A percentile compares a stretch with the other conserved stretches of the same genome.
phyloP scores from a whole-genome alignment of 2,113 vertebrate genomes.

The Sebastes fasciatus region DNA sequence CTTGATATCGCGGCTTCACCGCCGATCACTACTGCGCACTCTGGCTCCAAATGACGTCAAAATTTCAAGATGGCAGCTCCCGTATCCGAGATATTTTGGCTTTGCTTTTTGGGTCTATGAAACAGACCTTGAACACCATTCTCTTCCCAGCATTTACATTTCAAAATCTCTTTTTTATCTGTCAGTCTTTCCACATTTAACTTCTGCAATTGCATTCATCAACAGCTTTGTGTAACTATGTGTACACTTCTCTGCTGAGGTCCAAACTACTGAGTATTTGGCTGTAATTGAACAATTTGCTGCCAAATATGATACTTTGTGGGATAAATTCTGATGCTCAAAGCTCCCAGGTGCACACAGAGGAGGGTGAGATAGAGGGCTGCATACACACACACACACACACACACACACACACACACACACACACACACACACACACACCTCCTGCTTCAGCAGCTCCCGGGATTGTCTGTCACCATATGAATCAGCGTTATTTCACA shows the following conservation, averaged over 20 bases:
- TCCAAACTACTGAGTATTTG: constrained; percentile 43
- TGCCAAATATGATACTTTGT: constrained; percentile 58
- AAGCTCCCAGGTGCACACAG: constrained; percentile 51
- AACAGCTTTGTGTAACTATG: constrained; percentile 1
- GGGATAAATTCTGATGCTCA: constrained; percentile 45
- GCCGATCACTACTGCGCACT: no score
- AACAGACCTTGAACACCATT: background rate
- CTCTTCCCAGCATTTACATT: background rate
- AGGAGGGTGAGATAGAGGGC: constrained; percentile 10
- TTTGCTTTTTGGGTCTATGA: no score
- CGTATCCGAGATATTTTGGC: background rate
- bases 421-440: constrained; percentile 21
- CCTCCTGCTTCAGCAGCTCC: constrained; percentile 26
- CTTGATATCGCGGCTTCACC: no score
- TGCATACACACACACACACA: constrained; percentile 14
- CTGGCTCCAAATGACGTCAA: no score
- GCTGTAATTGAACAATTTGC: constrained; percentile 29
- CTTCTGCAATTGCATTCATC: background rate
- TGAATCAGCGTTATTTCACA: constrained; percentile 64
- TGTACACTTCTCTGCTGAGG: background rate
- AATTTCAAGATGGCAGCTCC: no score
- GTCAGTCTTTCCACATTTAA: background rate
- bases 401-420: constrained; percentile 16
- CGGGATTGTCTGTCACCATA: constrained; percentile 53
- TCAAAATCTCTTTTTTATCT: background rate